These are phyloP conservation scores for Melinaea menophilus DNA, from an alignment of 2,888 invertebrate genomes.

Conservation along the genomic window DNA sequence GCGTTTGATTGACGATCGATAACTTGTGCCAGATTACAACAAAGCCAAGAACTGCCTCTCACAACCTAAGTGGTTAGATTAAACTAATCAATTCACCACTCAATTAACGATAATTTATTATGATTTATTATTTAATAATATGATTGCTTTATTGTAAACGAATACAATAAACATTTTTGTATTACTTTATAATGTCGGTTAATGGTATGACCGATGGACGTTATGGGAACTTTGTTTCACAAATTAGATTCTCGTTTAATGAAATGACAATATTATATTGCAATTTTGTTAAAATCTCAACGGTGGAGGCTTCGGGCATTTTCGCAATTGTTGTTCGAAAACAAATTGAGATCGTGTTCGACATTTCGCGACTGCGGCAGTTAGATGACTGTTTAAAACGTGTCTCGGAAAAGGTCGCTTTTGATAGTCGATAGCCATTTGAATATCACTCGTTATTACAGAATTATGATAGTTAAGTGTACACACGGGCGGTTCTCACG, in stretches of 20 bases:
- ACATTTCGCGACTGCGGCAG: slow-evolving; percentile 72
- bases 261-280: too few relatives aligned
- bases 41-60: slow-evolving; percentile 31
- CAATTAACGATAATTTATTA: too few relatives aligned
- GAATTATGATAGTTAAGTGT: slow-evolving; percentile 74
- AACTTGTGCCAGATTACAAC: slow-evolving; percentile 75
- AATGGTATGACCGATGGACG: too few relatives aligned
- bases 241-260: too few relatives aligned
- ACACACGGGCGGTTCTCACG: slow-evolving; percentile 70
- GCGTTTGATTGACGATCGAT: slow-evolving; percentile 78
- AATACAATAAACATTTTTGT: too few relatives aligned
- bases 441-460: slow-evolving; percentile 73
- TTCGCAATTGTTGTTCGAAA: slow-evolving; percentile 64
- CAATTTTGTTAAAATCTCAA: slow-evolving; percentile 2
- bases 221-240: too few relatives aligned
- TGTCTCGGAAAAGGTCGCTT: slow-evolving; percentile 76
- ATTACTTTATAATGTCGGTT: too few relatives aligned
- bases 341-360: slow-evolving; percentile 75
- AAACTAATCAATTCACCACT: too few relatives aligned
- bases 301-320: slow-evolving; percentile 37
- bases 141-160: too few relatives aligned
- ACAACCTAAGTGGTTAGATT: background rate
- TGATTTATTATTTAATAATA: too few relatives aligned
- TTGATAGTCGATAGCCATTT: slow-evolving; percentile 76
- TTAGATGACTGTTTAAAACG: slow-evolving; percentile 76